Evolutionary conservation across 1,140 invertebrate species (phyloP), one percentile per base, ranked within the genome.

Genomic region (Ladona fulva): DNA sequence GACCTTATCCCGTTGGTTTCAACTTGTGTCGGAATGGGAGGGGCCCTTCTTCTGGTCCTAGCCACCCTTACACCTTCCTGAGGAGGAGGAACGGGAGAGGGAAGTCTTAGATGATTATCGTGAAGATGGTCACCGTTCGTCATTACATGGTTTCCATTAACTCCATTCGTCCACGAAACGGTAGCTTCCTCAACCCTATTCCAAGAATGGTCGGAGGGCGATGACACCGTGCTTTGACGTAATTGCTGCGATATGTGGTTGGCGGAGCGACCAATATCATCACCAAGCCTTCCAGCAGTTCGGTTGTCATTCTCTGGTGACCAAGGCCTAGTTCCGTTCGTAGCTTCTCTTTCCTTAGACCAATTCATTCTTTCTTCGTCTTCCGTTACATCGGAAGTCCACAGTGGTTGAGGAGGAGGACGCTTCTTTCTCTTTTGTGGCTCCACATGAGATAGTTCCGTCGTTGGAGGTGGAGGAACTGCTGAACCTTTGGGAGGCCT

Each of bases 1-100:
- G 81, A 76, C 79, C 80, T 77, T 87, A 88, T 16, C 3, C 24
- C 74, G 24, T 42, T 75, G n/a, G 74, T 75, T n/a, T 75, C 29
- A 3, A 19, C 14, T 16, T n/a, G 12, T 10, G n/a, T 19, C 24
- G 74, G 74, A 8, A 42, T 75, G 19, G 74, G 74, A 16, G 74
- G 24, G 19, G 74, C 29, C 74, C 74, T 25, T 24, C 24, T 66
- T 22, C 52, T 66, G 16, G 52, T 66, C 52, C 52, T 66, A 22
- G 52, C 52, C 16, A 66, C 52, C 52, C 52, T 66, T 22, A 66
- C 14, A 19, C 52, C 52, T 12, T 66, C 52, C 14, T 66, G 52
- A 66, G 52, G 52, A 6, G 52, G 52, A 19, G 52, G 3, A 66
- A 22, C 52, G 52, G 52, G 52, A 5, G 52, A 66, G 3, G 52